Conservation (phyloP, 1,140 invertebrate genomes). For the Drosophila sechellia region DNA sequence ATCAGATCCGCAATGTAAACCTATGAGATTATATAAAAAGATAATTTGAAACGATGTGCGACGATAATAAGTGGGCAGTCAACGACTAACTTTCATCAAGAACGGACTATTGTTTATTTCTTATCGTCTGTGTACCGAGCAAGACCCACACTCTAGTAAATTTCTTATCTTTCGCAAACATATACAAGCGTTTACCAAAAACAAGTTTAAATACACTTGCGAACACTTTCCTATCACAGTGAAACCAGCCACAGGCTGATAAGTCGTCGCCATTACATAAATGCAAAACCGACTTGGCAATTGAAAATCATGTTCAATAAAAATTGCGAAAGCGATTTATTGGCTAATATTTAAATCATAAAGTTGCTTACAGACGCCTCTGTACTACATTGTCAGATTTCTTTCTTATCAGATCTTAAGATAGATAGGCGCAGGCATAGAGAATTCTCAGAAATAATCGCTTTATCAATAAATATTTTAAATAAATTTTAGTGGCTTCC, state of each 20-base stretch:
- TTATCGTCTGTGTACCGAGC: background rate
- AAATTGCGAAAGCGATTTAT: background rate
- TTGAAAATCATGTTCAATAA: background rate
- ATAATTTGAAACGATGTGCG: background rate
- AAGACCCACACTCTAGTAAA: background rate
- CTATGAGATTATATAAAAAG: background rate
- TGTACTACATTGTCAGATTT: too few species aligned
- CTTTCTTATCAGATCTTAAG: too few species aligned
- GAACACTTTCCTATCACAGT: constrained; percentile 2
- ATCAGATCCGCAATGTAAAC: background rate
- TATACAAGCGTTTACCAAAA: background rate
- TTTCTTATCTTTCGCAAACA: background rate
- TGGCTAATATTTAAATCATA: too few species aligned
- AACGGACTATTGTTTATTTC: background rate
- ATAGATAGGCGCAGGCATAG: too few species aligned
- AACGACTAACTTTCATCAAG: background rate
- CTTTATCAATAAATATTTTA: too few species aligned
- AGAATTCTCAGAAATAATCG: too few species aligned
- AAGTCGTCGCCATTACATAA: constrained; percentile 5
- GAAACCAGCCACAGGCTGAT: background rate
- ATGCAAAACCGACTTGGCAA: background rate
- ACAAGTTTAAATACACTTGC: constrained; percentile 7
- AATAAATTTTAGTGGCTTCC: too few species aligned
- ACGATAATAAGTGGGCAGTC: background rate
- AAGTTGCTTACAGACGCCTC: too few species aligned